Conservation (phyloP, 2,888 invertebrate genomes). For the Tillus elongatus region DNA sequence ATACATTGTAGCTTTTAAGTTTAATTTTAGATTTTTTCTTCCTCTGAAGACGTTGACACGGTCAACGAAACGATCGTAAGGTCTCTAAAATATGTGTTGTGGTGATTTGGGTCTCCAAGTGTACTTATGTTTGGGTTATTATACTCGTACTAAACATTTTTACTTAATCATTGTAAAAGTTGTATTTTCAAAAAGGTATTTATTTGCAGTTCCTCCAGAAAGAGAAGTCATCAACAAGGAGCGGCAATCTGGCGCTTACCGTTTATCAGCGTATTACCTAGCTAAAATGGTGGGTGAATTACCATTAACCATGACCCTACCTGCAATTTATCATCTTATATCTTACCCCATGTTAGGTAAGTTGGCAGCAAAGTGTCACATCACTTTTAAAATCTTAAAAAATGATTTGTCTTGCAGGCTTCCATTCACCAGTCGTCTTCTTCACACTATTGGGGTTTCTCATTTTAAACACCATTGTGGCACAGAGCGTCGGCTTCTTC, state of each 20-base stretch:
- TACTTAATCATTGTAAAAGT: no score
- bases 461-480: conserved; percentile 61
- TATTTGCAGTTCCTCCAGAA: conserved; percentile 60
- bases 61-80: no score
- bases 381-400: background rate
- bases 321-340: conserved; percentile 65
- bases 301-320: conserved; percentile 63
- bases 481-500: conserved; percentile 71
- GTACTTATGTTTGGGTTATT: no score
- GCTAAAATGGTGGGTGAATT: conserved; percentile 76
- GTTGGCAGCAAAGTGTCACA: conserved; percentile 10
- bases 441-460: conserved; percentile 59
- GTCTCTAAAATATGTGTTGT: no score
- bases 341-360: conserved; percentile 65
- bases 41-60: no score
- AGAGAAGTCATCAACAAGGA: conserved; percentile 73
- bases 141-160: no score
- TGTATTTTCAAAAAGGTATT: no score
- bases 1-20: no score
- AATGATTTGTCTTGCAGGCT: conserved; percentile 29
- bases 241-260: conserved; percentile 66
- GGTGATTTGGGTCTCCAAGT: no score
- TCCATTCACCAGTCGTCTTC: conserved; percentile 56
- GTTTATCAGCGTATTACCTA: conserved; percentile 70
- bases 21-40: no score